Conservation (phyloP, 2,888 invertebrate species). For the Leptarthrus brevirostris region DNA sequence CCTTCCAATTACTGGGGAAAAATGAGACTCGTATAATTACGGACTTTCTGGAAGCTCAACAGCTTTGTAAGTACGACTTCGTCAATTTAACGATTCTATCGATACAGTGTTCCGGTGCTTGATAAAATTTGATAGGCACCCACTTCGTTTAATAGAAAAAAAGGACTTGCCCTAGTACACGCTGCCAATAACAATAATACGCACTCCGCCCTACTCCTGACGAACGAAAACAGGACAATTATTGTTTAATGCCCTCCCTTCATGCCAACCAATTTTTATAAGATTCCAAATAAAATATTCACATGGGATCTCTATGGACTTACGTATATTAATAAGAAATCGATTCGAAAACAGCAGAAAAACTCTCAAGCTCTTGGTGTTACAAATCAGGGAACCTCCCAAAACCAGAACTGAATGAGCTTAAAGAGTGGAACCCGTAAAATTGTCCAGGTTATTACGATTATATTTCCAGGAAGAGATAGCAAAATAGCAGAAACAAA, state of each 20-base stretch:
- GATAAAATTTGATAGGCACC: too few species aligned
- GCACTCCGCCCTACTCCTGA: neutral
- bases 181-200: too few species aligned
- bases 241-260: neutral
- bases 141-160: too few species aligned
- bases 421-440: too few species aligned
- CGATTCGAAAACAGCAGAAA: constrained; percentile 10
- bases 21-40: too few species aligned
- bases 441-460: too few species aligned
- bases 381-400: neutral
- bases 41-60: too few species aligned
- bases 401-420: neutral
- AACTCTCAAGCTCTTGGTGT: neutral
- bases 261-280: neutral
- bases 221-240: neutral
- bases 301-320: constrained; percentile 11
- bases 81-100: too few species aligned
- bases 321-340: constrained; percentile 39
- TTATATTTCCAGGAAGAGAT: neutral
- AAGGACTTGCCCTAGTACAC: too few species aligned
- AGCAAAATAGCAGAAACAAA: neutral
- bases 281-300: constrained; percentile 38
- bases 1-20: too few species aligned
- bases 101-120: too few species aligned
- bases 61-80: too few species aligned